These are phyloP conservation scores for Corella eumyota DNA, from an alignment of 23 tunicate genomes.

Conservation along the genomic window DNA sequence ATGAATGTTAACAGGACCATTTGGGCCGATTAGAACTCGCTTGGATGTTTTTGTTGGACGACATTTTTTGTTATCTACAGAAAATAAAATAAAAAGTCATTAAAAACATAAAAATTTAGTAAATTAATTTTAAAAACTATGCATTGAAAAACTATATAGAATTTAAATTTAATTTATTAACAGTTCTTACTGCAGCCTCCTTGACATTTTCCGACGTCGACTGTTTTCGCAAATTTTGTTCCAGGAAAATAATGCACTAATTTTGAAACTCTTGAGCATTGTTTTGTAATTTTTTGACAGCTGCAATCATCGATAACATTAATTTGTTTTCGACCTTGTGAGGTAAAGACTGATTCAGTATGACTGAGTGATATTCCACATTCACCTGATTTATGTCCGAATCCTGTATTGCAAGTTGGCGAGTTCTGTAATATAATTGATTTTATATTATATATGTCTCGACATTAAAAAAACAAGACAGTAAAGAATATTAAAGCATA, in stretches of 20 bases:
- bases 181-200: constrained; percentile 36
- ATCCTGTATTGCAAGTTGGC: background rate
- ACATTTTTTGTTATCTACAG: constrained; percentile 43
- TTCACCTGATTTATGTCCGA: constrained; percentile 5
- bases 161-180: background rate
- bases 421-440: background rate
- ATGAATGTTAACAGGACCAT: constrained; percentile 38
- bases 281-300: constrained; percentile 46
- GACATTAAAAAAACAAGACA: background rate
- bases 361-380: constrained; percentile 39
- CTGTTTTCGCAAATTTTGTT: constrained; percentile 52
- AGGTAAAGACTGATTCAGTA: constrained; percentile 36
- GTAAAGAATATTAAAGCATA: background rate
- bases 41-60: constrained; percentile 22
- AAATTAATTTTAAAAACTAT: background rate
- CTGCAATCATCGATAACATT: constrained; percentile 67
- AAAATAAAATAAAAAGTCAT: background rate
- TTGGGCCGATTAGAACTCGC: constrained; percentile 45
- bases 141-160: too few species aligned
- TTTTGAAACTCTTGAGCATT: constrained; percentile 55
- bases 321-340: constrained; percentile 31
- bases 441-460: background rate
- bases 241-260: constrained; percentile 48
- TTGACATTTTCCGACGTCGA: constrained; percentile 57
- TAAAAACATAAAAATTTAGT: background rate